Conservation (phyloP, 37 sponge, comb jelly and placozoan species). For the Halisarca cf. caerulea region DNA sequence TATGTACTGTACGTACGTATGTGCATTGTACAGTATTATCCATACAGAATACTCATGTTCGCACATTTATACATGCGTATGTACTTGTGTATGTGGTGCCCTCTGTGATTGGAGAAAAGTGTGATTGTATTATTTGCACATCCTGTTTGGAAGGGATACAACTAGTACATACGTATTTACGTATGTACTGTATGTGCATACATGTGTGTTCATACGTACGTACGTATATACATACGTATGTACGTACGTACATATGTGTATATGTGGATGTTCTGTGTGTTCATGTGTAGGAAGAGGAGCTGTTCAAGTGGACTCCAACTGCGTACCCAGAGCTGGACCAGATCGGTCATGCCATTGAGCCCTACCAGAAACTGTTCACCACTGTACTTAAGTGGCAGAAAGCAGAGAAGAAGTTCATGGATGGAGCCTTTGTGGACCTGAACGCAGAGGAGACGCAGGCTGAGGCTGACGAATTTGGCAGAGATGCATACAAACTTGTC, state of each 20-base stretch:
- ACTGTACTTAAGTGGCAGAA: constrained; percentile 92
- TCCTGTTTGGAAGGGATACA: background rate
- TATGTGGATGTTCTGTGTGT: constrained; percentile 4
- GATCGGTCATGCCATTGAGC: constrained; percentile 74
- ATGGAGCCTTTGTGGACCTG: constrained; percentile 89
- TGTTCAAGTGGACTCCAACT: constrained; percentile 90
- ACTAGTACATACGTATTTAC: background rate
- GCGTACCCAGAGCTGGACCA: constrained; percentile 89
- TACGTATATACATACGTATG: background rate
- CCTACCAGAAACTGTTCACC: constrained; percentile 90
- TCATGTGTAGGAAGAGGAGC: constrained; percentile 80
- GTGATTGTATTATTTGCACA: background rate
- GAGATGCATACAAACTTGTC: constrained; percentile 85
- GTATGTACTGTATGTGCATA: background rate
- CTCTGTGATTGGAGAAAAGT: too few species aligned
- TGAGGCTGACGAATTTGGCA: constrained; percentile 90
- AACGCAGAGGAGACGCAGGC: constrained; percentile 94
- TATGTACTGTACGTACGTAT: too few species aligned
- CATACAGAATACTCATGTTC: too few species aligned
- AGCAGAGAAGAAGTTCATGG: constrained; percentile 97
- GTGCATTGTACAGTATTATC: too few species aligned
- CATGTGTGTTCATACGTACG: background rate
- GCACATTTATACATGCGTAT: too few species aligned
- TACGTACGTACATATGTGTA: background rate
- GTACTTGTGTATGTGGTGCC: too few species aligned